These are phyloP conservation scores for Falco naumanni DNA, from an alignment of 2,797 vertebrate genomes.

Conservation along the genomic window DNA sequence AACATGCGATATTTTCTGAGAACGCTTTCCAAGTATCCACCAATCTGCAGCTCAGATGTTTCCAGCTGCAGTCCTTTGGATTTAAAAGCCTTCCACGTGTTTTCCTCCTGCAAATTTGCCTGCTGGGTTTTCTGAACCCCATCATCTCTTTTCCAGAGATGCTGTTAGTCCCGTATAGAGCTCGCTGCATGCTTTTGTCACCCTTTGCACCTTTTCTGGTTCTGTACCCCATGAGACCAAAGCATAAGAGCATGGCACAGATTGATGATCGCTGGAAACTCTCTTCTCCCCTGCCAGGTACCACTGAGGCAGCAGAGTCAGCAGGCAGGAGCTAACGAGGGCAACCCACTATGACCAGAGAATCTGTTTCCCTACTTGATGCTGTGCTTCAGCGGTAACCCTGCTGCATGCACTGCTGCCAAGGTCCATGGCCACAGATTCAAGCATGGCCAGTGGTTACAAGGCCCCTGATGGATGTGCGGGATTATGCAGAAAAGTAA, in stretches of 20 bases:
- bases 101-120: background rate
- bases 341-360: background rate
- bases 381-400: background rate
- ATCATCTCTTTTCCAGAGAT: background rate
- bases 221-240: background rate
- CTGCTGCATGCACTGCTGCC: background rate
- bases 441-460: background rate
- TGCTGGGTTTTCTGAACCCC: background rate
- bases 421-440: background rate
- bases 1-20: background rate
- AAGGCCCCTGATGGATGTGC: background rate
- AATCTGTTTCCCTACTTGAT: background rate
- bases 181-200: background rate
- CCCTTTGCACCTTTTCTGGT: background rate
- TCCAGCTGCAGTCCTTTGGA: background rate
- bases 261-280: background rate
- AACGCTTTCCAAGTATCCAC: background rate
- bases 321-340: background rate
- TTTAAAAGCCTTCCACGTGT: background rate
- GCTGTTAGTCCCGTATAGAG: background rate
- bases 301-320: background rate
- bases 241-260: fast-evolving
- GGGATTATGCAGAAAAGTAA: background rate
- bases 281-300: background rate
- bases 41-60: background rate